phyloP scores from a whole-genome alignment of 2,888 invertebrate genomes.

The Cheilosia scutellata region DNA sequence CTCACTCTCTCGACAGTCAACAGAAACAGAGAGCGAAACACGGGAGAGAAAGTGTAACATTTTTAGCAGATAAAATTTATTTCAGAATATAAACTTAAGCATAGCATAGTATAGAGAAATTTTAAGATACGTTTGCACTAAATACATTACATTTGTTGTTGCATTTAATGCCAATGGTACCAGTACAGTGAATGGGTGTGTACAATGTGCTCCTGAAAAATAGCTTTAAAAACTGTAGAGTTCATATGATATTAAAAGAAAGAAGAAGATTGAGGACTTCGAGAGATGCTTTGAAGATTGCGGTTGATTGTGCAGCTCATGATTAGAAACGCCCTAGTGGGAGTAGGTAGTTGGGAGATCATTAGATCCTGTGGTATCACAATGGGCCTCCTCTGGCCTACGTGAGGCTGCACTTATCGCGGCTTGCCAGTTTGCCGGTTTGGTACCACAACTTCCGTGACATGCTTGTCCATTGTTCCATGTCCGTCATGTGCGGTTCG shows the following conservation, averaged over 20 bases:
- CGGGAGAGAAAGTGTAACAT: slow-evolving; percentile 42
- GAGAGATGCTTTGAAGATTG: too few relatives aligned
- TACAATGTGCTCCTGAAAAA: not conserved
- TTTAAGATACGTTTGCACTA: slow-evolving; percentile 69
- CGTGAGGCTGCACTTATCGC: too few relatives aligned
- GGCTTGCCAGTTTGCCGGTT: too few relatives aligned
- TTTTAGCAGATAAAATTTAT: slow-evolving; percentile 52
- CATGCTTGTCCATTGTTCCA: too few relatives aligned
- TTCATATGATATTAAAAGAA: not conserved
- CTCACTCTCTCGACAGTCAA: slow-evolving; percentile 7
- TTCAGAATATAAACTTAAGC: slow-evolving; percentile 58
- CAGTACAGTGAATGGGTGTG: not conserved
- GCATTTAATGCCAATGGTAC: slow-evolving; percentile 66
- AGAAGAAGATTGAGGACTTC: not conserved
- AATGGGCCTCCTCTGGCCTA: too few relatives aligned
- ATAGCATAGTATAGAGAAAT: slow-evolving; percentile 50
- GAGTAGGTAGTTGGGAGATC: too few relatives aligned
- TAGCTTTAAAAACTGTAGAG: not conserved
- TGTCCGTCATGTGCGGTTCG: too few relatives aligned
- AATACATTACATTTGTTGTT: slow-evolving; percentile 67
- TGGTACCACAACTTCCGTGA: too few relatives aligned
- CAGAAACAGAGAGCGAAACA: not conserved
- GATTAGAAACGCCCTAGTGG: too few relatives aligned
- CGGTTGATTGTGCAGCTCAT: too few relatives aligned
- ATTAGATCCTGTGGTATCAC: too few relatives aligned